phyloP scores from a whole-genome alignment of 2,888 invertebrate genomes.

The Deroplatys truncata region DNA sequence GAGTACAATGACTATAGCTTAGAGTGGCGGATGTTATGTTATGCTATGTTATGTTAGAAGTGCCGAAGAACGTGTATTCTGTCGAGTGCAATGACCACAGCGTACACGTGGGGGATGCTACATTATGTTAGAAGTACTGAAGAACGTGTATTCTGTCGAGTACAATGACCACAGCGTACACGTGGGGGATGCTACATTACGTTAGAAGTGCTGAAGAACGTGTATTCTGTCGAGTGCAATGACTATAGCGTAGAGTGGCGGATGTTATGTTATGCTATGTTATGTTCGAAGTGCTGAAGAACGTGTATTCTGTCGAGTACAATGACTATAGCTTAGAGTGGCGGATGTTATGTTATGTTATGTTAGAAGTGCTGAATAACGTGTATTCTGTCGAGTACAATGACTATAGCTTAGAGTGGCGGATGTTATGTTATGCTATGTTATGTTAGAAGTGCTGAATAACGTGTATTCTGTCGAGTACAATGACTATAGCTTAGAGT shows the following conservation, averaged over 20 bases:
- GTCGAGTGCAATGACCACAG: background rate
- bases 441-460: too few species aligned
- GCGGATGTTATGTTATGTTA: too few species aligned
- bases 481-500: background rate
- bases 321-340: background rate
- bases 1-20: background rate
- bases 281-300: too few species aligned
- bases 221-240: background rate
- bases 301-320: background rate
- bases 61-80: background rate
- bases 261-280: too few species aligned
- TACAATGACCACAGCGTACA: background rate
- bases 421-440: too few species aligned
- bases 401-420: background rate
- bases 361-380: too few species aligned
- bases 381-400: background rate
- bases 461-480: background rate
- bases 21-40: too few species aligned
- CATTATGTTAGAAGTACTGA: too few species aligned
- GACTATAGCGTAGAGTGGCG: background rate
- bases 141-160: background rate
- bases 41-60: too few species aligned
- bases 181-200: background rate
- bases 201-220: too few species aligned
- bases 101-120: background rate